Conservation (phyloP, 1,140 invertebrate species). For the Apis florea region DNA sequence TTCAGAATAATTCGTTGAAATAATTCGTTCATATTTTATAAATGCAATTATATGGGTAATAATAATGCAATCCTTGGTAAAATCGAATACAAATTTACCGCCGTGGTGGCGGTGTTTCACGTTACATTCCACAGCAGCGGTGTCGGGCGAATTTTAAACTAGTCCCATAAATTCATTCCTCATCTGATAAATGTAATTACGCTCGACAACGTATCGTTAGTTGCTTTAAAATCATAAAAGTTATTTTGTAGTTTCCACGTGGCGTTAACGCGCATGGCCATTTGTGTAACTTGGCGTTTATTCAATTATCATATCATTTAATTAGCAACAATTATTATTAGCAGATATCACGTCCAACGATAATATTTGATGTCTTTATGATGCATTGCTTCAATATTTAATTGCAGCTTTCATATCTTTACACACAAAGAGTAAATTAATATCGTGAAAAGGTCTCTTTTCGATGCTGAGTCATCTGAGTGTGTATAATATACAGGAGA, state of each 20-base stretch:
- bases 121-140: not conserved
- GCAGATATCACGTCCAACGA: conserved; percentile 3
- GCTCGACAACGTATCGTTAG: conserved; percentile 40
- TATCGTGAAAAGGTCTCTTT: not conserved
- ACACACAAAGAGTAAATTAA: not conserved
- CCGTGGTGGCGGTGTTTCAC: not conserved
- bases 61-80: not conserved
- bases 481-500: not conserved
- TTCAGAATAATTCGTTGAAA: not conserved
- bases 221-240: conserved; percentile 41
- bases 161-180: conserved; percentile 18
- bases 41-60: not conserved
- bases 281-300: conserved; percentile 19
- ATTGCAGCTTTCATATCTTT: not conserved
- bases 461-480: not conserved
- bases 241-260: conserved; percentile 32
- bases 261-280: conserved; percentile 19
- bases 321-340: conserved; percentile 35
- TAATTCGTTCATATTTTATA: not conserved
- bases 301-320: conserved; percentile 38
- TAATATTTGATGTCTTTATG: not conserved
- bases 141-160: conserved; percentile 24
- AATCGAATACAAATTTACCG: conserved; percentile 1
- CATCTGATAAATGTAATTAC: conserved; percentile 38
- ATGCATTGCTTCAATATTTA: not conserved